Conservation (phyloP, 2,797 vertebrate genomes). For the Taeniopygia guttata region DNA sequence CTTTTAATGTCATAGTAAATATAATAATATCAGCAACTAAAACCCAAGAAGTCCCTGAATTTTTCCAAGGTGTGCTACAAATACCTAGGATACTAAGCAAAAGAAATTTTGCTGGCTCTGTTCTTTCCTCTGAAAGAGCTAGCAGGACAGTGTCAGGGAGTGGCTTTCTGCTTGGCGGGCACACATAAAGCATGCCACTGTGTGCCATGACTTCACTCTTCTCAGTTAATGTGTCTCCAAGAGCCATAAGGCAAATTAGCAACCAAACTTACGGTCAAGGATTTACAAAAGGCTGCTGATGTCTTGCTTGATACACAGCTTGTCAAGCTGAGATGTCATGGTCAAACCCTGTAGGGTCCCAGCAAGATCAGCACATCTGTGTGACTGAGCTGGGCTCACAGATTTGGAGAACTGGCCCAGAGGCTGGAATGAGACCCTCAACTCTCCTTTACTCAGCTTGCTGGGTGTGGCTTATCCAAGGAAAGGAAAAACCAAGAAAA, state of each 20-base stretch:
- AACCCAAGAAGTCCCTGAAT: background rate
- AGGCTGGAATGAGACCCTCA: background rate
- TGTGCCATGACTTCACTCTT: constrained; percentile 11
- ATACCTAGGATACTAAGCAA: constrained; percentile 2
- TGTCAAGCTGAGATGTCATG: background rate
- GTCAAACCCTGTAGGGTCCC: background rate
- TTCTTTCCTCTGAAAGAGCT: background rate
- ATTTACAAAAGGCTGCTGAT: background rate
- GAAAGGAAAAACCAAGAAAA: background rate
- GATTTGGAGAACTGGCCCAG: background rate
- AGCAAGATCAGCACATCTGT: background rate
- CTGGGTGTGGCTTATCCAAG: background rate
- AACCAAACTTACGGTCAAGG: constrained; percentile 22
- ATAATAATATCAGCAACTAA: background rate
- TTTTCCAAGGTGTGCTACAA: constrained; percentile 6
- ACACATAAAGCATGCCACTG: background rate
- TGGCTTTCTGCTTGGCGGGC: background rate
- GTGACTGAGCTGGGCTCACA: background rate
- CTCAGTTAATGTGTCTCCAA: background rate
- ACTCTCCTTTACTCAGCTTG: background rate
- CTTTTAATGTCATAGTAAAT: background rate
- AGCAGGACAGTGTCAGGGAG: background rate
- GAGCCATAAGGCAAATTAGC: background rate
- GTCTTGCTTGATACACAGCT: background rate
- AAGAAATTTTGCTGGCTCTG: background rate